Base-by-base conservation (phyloP, 2,797 vertebrate genomes). In the Halcyon chelicuti region DNA sequence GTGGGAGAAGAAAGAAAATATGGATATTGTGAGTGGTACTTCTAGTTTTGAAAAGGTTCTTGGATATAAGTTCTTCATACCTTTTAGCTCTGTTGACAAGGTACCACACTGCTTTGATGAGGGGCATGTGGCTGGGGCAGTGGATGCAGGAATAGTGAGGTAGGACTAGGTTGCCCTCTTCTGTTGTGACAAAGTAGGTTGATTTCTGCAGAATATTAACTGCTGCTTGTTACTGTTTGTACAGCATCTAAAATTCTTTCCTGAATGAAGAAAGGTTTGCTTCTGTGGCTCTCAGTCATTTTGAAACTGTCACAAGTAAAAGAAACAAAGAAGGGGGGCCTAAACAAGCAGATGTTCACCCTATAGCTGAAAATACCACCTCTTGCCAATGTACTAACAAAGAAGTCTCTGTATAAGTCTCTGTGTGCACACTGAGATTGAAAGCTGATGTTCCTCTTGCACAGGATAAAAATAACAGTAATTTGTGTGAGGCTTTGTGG, bases 131-230 rank as follows among this genome's bases (percentile, higher is more conserved):
- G 21, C 12, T 46, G 37, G 84, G 29, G 17, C 46, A 55, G 35
- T 25, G 51, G 74, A 33, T 0, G 0, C 7, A 12, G 65, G 37
- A 81, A 58, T 28, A 51, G 28, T 66, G 70, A 61, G 42, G 25
- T 70, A 71, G 76, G 86, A 10, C 86, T 81, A 96, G 87, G 70
- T 82, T 96, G 97, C 96, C 97, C 95, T 96, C 97, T 97, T 89
- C 92, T 94, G 96, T 94, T 93, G 23, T 60, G 81, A 89, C 35
- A 65, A 47, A 67, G 77, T 39, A 93, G 47, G 29, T 65, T 79
- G 79, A 33, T 54, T 76, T 61, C 25, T 52, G 28, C 7, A 65
- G 19, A 40, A 29, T 15, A 62, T 37, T 20, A 49, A 51, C 12
- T 18, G 25, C 20, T 44, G n/a, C 15, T 54, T 65, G 10, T 33